Percentiles rank a stretch among this genome's conserved stretches.
phyloP scores from a whole-genome alignment of 2,797 vertebrate species.

The Hoplostethus atlanticus region DNA sequence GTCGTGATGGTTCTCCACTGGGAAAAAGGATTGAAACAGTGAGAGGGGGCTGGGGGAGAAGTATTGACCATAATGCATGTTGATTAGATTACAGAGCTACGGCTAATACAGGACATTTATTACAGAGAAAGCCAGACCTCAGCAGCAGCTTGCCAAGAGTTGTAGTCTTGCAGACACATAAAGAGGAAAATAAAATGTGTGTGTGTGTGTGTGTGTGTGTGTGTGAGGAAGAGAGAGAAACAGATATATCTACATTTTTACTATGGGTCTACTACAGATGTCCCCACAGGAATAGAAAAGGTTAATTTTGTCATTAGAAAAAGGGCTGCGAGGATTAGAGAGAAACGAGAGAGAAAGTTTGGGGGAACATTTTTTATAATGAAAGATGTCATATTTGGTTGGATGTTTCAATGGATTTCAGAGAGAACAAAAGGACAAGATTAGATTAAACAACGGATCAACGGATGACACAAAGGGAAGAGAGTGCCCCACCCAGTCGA shows the following conservation, averaged over 20 bases:
- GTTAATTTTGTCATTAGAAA: constrained; percentile 15
- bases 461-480: constrained; percentile 46
- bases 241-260: not conserved
- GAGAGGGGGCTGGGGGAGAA: constrained; percentile 37
- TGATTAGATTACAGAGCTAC: constrained; percentile 82
- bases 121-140: constrained; percentile 65
- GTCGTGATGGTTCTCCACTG: constrained; percentile 14
- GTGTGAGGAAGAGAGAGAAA: not conserved
- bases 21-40: constrained; percentile 41
- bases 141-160: constrained; percentile 36
- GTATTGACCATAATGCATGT: constrained; percentile 70
- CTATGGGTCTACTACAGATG: constrained; percentile 10
- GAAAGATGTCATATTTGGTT: not conserved
- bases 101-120: constrained; percentile 75
- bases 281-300: constrained; percentile 11
- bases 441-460: constrained; percentile 15
- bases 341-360: no score
- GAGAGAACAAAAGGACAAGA: not conserved
- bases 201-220: constrained; percentile 12
- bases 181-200: constrained; percentile 13
- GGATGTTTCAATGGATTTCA: not conserved
- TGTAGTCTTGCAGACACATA: constrained; percentile 22
- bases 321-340: not conserved
- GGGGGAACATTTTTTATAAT: no score
- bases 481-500: constrained; percentile 63